Base-by-base conservation (phyloP, 2,797 vertebrate species). In the Xerus rutilus region DNA sequence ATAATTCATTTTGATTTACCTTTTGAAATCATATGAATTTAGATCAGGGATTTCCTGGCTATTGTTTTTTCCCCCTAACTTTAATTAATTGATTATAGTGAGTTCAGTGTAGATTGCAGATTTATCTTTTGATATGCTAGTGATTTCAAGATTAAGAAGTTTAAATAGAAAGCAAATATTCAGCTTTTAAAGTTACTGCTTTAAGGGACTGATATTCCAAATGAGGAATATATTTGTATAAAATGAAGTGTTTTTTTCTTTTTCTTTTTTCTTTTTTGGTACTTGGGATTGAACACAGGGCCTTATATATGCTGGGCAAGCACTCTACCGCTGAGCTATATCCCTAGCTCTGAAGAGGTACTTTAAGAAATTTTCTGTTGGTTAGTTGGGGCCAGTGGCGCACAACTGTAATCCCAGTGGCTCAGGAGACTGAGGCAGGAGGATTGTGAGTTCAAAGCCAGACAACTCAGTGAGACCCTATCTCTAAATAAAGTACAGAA, bases 81-180 rank as follows among this genome's bases (percentile, higher is more conserved):
- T 65, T 78, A 85, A 74, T 86, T 88, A 89, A 59, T 91, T 95
- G 28, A 30, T 83, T 81, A 65, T 49, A 82, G 35, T 88, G 64
- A 97, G 10, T 85, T 90, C 14, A 84, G 18, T 81, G 17, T 86
- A 88, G 14, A 64, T 11, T 59, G 13, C 32, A 76, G 25, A 15
- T 59, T 78, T 94, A 83, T 77, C 73, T 96, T 67, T 96, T 67
- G 54, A 83, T 90, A 87, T 39, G 45, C 4, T 96, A 52, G 91
- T 88, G 20, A 82, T 94, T 92, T 93, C 88, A 91, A 67, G 20
- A 65, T 69, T 65, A 88, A 95, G 70, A 94, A 72, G 30, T 3
- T 72, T 83, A 86, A 54, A 18, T 74, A 86, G 85, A 73, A 86
- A 87, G 43, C 49, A 92, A 88, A 88, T 83, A 79, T 69, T 92